A percentile compares a stretch with the other conserved stretches of the same genome.
Conservation (phyloP, 2,113 vertebrate species). For the Clarias gariepinus region DNA sequence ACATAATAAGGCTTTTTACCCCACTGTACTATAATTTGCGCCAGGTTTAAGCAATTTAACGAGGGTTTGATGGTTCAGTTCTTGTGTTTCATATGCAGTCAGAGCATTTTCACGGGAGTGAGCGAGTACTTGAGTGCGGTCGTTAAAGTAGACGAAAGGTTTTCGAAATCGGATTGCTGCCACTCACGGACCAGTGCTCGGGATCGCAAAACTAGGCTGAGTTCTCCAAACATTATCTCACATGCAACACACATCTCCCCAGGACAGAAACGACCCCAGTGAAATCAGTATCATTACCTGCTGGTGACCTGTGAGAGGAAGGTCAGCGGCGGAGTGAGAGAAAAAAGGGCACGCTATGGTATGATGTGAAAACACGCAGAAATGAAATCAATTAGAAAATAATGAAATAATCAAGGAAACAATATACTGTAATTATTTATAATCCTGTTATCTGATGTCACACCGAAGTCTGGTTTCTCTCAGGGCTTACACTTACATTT, state of each 20-base stretch:
- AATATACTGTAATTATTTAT: neutral
- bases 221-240: constrained; percentile 53
- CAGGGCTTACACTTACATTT: neutral
- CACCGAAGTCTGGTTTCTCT: neutral
- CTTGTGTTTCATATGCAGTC: constrained; percentile 61
- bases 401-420: neutral
- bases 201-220: constrained; percentile 19
- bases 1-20: constrained; percentile 31
- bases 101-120: constrained; percentile 62
- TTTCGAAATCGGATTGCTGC: constrained; percentile 51
- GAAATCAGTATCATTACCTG: constrained; percentile 42
- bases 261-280: constrained; percentile 5
- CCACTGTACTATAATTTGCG: constrained; percentile 35
- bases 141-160: constrained; percentile 45
- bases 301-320: constrained; percentile 17
- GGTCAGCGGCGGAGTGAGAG: neutral
- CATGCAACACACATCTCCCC: constrained; percentile 31
- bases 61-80: constrained; percentile 66
- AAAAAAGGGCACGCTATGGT: neutral
- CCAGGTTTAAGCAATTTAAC: constrained; percentile 46
- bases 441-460: neutral
- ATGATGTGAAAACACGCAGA: neutral
- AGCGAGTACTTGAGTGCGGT: constrained; percentile 44
- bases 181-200: constrained; percentile 11
- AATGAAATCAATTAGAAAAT: neutral